Base-by-base conservation (phyloP, 1,140 invertebrate genomes). In the Cecropterus lyciades region DNA sequence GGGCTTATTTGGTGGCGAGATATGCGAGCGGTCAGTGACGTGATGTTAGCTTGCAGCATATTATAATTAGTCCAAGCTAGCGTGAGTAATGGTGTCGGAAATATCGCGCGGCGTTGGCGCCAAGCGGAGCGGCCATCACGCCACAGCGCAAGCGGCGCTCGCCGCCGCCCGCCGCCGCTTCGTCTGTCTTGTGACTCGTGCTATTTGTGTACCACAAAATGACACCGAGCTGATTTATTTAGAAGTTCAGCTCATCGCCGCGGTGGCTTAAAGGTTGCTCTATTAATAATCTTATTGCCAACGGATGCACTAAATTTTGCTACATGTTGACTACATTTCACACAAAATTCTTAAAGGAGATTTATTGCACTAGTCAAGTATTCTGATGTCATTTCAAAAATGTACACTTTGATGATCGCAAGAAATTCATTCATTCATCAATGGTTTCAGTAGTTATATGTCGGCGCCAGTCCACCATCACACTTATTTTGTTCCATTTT, bases 81-180 rank as follows among this genome's bases (percentile, higher is more conserved):
- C 85, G 71, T 91, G 89, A 91, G 87, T 89, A 90, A 91, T 89
- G 87, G 85, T 80, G 85, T 89, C 81, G 85, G 87, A 92, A 92
- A 90, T 87, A 86, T 84, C 83, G 79, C 79, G 70, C 79, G 75
- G 81, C 76, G 80, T 89, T 87, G 84, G 71, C 90, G 92, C 82
- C 81, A 91, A 85, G 83, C 79, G 80, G 70, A 77, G 77, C 82
- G 80, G 75, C 85, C 89, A 71, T 84, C 89, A 70, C 79, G 82
- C 66, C 79, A 73, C 67, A 70, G 51, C 69, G n/a, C 89, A 79
- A 72, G 81, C 82, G 73, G 85, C 73, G 89, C 91, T 70, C 80
- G 66, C 20, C 59, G 17, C 56, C 66, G 64, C 48, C 64, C 57
- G 67, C 27, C 72, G 75, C 70, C 70, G 55, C 64, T 68, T 30